Percentiles rank a stretch among this genome's conserved stretches.
Evolutionary conservation across 1,140 invertebrate species (phyloP).

Genomic region (Habropoda laboriosa): DNA sequence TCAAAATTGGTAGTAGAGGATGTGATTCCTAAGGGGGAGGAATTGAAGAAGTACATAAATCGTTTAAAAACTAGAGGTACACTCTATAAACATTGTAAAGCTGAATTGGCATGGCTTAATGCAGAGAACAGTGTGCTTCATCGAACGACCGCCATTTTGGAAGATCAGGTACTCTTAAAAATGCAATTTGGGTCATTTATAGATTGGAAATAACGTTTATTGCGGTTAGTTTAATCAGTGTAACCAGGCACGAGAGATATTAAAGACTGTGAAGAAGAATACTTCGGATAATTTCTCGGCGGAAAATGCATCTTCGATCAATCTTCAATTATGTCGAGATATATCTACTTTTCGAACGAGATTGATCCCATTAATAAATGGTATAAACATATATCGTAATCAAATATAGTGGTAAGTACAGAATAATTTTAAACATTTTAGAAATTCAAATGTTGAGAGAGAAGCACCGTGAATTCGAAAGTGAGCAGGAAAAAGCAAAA

Average conservation of each 20-base stretch:
- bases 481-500: constrained; percentile 84
- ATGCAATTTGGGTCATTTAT: background rate
- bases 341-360: constrained; percentile 84
- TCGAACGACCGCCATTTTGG: constrained; percentile 85
- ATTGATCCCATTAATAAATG: constrained; percentile 85
- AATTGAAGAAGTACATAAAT: constrained; percentile 92
- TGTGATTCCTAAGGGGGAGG: constrained; percentile 88
- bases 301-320: constrained; percentile 83
- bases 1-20: constrained; percentile 82
- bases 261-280: constrained; percentile 50
- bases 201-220: background rate
- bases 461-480: constrained; percentile 82
- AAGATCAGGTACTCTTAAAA: constrained; percentile 58
- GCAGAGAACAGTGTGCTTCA: constrained; percentile 87
- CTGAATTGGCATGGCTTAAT: constrained; percentile 87
- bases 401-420: background rate
- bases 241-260: constrained; percentile 67
- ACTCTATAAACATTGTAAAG: constrained; percentile 89
- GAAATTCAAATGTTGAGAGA: constrained; percentile 84
- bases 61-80: constrained; percentile 89
- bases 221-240: constrained; percentile 65
- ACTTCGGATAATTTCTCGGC: constrained; percentile 83
- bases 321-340: constrained; percentile 82
- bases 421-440: constrained; percentile 56
- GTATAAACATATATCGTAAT: constrained; percentile 60